phyloP scores from a whole-genome alignment of 2,113 vertebrate species.

The Hiodon alosoides region DNA sequence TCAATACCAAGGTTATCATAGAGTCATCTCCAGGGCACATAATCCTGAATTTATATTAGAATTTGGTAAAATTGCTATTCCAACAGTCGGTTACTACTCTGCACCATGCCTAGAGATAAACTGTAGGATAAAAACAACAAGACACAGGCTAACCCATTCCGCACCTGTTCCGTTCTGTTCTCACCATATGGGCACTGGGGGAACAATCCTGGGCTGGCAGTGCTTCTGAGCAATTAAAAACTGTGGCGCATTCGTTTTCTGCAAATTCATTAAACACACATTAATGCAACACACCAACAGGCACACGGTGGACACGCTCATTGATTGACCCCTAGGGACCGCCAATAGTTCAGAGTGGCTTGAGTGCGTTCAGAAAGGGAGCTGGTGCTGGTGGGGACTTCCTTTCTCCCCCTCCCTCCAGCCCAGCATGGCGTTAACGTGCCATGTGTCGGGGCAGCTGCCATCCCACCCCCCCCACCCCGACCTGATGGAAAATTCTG shows the following conservation, averaged over 20 bases:
- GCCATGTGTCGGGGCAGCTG: slow-evolving; percentile 28
- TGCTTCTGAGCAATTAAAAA: slow-evolving; percentile 5
- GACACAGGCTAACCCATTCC: slow-evolving; percentile 34
- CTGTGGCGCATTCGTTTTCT: not conserved
- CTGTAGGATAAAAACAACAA: slow-evolving; percentile 32
- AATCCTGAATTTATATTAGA: no score
- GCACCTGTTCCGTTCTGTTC: slow-evolving; percentile 49
- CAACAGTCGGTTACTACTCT: not conserved
- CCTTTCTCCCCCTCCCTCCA: not conserved
- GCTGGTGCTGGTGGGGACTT: not conserved
- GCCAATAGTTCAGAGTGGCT: not conserved
- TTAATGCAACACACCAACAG: not conserved
- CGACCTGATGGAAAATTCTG: slow-evolving; percentile 10
- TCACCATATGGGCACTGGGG: slow-evolving; percentile 52
- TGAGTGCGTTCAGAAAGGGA: not conserved
- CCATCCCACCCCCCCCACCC: not conserved
- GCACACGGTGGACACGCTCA: no score
- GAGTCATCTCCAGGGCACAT: no score
- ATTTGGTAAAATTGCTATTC: not conserved
- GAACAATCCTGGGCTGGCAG: slow-evolving; percentile 32
- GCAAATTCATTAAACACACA: slow-evolving; percentile 7
- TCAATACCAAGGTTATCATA: no score
- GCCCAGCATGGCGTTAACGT: slow-evolving; percentile 13
- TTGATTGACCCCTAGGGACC: not conserved
- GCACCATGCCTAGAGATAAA: slow-evolving; percentile 26